Evolutionary conservation across 2,888 invertebrate species (phyloP), one percentile per base, ranked within the genome.

Genomic region (Aporophyla nigra): DNA sequence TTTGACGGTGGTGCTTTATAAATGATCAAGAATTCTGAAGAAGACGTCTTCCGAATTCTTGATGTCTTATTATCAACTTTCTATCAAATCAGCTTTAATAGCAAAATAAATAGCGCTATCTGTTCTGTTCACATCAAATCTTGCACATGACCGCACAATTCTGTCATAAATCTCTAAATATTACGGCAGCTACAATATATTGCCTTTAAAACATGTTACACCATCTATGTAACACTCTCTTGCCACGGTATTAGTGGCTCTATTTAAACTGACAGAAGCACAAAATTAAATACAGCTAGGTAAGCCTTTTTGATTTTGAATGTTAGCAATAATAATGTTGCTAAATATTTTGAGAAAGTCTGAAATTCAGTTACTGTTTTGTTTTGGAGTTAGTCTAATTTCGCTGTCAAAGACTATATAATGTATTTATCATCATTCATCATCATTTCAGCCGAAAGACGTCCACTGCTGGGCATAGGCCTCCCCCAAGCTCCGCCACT

Each of bases 141-240:
- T 24, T 54, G 27, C 53, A 14, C 54, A 40, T 53, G 74, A 68
- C 62, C 67, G 54, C 80, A 79, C 56, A 66, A 27, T 76, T 54
- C 59, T 82, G 40, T 67, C 69, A 61, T 80, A 76, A 76, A 81
- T 69, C 16, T 56, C 71, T 40, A 27, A 66, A 73, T 66, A 46
- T 76, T 51, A 65, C 54, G 53, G 43, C 53, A 76, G 59, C 40
- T 43, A 63, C 59, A 46, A 59, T 51, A 53, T 63, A 80, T 82
- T 56, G 53, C 68, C 67, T 63, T 56, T 54, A 78, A 54, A 71
- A 56, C 40, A 63, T 67, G n/a, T 77, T 70, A 62, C 53, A 58
- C 27, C 54, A 66, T 51, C 12, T n/a, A 27, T 43, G 61, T 79
- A 40, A 74, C 54, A 54, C 12, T 21, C 14, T 33, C 51, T 62